Evolutionary conservation across 1,140 invertebrate genomes (phyloP).

Genomic region (Diprion similis): DNA sequence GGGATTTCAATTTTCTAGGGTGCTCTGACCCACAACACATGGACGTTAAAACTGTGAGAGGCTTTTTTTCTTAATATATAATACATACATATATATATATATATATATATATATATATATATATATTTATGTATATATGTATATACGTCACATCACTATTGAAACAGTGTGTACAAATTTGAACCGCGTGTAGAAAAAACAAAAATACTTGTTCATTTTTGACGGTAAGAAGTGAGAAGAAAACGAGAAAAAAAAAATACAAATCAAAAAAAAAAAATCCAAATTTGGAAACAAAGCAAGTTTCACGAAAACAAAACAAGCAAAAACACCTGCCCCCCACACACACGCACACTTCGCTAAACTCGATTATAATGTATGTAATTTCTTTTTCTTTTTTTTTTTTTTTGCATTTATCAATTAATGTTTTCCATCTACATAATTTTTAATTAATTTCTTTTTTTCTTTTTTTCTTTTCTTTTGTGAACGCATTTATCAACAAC

Average conservation of each 20-base stretch:
- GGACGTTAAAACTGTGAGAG: slow-evolving; percentile 47
- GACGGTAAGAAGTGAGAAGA: neutral
- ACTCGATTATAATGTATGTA: slow-evolving; percentile 33
- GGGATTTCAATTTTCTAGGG: slow-evolving; percentile 42
- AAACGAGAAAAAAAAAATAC: slow-evolving; percentile 5
- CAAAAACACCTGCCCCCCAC: slow-evolving; percentile 43
- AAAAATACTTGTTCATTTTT: neutral
- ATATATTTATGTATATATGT: slow-evolving; percentile 19
- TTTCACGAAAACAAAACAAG: slow-evolving; percentile 5
- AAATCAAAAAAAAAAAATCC: slow-evolving; percentile 19
- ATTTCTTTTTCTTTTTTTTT: slow-evolving; percentile 27
- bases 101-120: slow-evolving; percentile 23
- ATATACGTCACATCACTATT: neutral
- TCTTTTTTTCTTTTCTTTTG: slow-evolving; percentile 29
- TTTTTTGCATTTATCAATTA: slow-evolving; percentile 24
- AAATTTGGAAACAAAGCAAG: slow-evolving; percentile 15
- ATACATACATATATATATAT: too few relatives aligned
- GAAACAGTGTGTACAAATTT: too few relatives aligned
- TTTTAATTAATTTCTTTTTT: slow-evolving; percentile 22
- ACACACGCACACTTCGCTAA: slow-evolving; percentile 49
- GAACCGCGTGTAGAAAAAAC: too few relatives aligned
- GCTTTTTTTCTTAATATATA: too few relatives aligned
- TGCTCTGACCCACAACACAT: slow-evolving; percentile 64
- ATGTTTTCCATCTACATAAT: slow-evolving; percentile 27
- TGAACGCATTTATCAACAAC: slow-evolving; percentile 40